A percentile compares a stretch with the other conserved stretches of the same genome.
Evolutionary conservation across 1,140 invertebrate genomes (phyloP).

Genomic region (Goniozus legneri): DNA sequence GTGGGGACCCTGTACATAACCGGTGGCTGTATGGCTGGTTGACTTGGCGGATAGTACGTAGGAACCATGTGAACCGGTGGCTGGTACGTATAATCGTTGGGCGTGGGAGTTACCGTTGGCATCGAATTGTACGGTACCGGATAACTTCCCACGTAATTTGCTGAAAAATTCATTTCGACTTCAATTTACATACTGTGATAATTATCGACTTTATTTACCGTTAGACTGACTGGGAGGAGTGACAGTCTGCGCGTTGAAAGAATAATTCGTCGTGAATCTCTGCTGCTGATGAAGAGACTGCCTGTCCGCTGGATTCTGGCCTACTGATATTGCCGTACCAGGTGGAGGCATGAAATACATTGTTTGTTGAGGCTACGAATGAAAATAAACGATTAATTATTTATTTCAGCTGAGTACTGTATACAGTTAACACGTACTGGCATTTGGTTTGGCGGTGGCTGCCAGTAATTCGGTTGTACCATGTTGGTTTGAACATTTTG

Average conservation of each 20-base stretch:
- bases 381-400: constrained; percentile 4
- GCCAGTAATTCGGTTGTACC: constrained; percentile 47
- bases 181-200: neutral
- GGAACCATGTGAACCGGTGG: constrained; percentile 45
- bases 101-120: constrained; percentile 35
- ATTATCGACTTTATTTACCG: constrained; percentile 7
- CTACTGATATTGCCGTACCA: constrained; percentile 36
- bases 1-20: constrained; percentile 51
- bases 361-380: constrained; percentile 41
- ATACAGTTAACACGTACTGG: constrained; percentile 22
- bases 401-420: neutral
- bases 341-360: constrained; percentile 51
- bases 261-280: constrained; percentile 43
- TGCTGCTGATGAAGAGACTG: constrained; percentile 34
- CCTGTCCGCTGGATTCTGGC: constrained; percentile 38
- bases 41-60: constrained; percentile 42
- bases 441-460: constrained; percentile 42
- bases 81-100: constrained; percentile 44
- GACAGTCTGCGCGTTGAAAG: constrained; percentile 48
- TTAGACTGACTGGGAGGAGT: constrained; percentile 44
- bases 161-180: too few relatives aligned
- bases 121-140: constrained; percentile 47
- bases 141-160: constrained; percentile 46
- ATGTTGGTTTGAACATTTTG: constrained; percentile 29
- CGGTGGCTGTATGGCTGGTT: constrained; percentile 44